phyloP scores from a whole-genome alignment of 2,888 invertebrate genomes.

The Stenchaetothrips biformis region DNA sequence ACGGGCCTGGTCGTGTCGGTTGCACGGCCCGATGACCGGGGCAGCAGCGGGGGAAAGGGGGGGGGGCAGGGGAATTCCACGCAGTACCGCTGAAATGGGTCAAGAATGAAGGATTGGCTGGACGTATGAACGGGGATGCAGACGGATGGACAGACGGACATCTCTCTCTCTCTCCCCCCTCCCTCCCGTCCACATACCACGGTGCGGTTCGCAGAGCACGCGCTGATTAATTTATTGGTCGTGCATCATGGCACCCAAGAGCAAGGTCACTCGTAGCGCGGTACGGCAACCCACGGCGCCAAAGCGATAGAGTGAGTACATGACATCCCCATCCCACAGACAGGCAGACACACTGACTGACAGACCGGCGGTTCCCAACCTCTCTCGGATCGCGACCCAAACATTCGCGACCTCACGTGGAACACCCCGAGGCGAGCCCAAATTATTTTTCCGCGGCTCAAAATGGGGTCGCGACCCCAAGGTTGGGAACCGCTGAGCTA shows the following conservation, averaged over 20 bases:
- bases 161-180: no score
- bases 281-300: background rate
- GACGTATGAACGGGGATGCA: background rate
- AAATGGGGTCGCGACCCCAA: no score
- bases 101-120: conserved; percentile 4
- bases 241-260: conserved; percentile 9
- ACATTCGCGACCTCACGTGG: no score
- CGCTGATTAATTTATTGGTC: conserved; percentile 16
- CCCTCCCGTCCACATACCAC: background rate
- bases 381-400: no score
- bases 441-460: no score
- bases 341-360: background rate
- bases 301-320: background rate
- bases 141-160: no score
- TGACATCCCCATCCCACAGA: no score
- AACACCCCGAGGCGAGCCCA: no score
- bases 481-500: no score
- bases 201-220: background rate
- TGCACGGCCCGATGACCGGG: no score
- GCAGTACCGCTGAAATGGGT: background rate
- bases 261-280: background rate
- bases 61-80: background rate
- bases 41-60: no score
- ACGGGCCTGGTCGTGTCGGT: no score
- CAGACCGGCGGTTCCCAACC: background rate